phyloP scores from a whole-genome alignment of 2,888 invertebrate genomes.

The Myathropa florea region DNA sequence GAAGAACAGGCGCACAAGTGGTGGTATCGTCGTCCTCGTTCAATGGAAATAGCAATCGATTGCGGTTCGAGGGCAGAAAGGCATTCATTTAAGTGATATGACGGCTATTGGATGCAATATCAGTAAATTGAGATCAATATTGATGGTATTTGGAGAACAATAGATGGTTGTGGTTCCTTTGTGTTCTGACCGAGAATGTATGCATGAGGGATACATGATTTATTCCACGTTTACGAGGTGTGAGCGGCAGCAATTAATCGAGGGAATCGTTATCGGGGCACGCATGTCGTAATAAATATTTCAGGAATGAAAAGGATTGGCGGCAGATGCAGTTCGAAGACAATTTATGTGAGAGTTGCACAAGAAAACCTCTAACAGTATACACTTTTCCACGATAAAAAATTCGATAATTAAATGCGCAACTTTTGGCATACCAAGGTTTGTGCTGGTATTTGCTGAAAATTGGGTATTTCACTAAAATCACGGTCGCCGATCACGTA shows the following conservation, averaged over 20 bases:
- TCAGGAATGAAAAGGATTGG: background rate
- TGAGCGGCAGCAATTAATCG: background rate
- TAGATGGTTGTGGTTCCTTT: background rate
- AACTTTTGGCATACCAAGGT: too few species aligned
- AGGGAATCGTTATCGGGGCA: background rate
- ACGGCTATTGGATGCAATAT: slow-evolving; percentile 69
- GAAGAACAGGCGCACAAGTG: slow-evolving; percentile 28
- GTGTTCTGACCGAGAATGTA: background rate
- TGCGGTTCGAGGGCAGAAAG: slow-evolving; percentile 61
- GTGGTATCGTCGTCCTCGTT: slow-evolving; percentile 10
- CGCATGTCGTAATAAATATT: background rate
- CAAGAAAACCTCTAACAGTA: too few species aligned
- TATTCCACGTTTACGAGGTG: slow-evolving; percentile 3
- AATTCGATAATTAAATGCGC: too few species aligned
- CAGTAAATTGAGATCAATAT: slow-evolving; percentile 67
- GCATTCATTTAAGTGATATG: slow-evolving; percentile 67
- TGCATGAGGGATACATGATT: background rate
- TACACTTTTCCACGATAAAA: too few species aligned
- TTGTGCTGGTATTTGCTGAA: too few species aligned
- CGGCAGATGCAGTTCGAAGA: background rate
- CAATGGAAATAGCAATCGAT: slow-evolving; percentile 62
- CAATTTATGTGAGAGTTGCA: background rate
- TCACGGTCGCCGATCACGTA: too few species aligned
- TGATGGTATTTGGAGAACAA: slow-evolving; percentile 40
- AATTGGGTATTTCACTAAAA: too few species aligned